Evolutionary conservation across 2,797 vertebrate species (phyloP).

Genomic region (Crax fasciolata): DNA sequence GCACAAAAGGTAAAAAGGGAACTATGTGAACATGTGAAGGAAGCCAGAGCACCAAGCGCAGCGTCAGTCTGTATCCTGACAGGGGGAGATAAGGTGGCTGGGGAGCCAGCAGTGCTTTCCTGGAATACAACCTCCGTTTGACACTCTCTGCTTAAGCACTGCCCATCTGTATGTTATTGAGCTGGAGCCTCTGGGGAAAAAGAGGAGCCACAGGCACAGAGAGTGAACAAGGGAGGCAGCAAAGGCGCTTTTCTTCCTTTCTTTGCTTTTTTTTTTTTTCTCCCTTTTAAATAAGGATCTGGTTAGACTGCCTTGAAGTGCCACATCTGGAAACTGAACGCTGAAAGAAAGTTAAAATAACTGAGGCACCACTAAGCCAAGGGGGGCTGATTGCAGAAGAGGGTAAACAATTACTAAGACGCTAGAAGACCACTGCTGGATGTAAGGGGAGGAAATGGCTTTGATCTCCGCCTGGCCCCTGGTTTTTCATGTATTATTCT

Average conservation of each 20-base stretch:
- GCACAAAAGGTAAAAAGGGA: conserved; percentile 86
- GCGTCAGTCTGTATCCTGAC: conserved; percentile 80
- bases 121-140: conserved; percentile 78
- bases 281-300: conserved; percentile 43
- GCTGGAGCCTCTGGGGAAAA: conserved; percentile 82
- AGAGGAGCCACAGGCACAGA: conserved; percentile 75
- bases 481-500: conserved; percentile 74
- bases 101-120: conserved; percentile 77
- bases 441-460: conserved; percentile 81
- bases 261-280: not conserved
- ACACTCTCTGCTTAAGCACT: conserved; percentile 78
- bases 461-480: conserved; percentile 74
- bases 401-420: conserved; percentile 72
- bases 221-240: conserved; percentile 62
- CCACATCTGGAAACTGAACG: conserved; percentile 85
- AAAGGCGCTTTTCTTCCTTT: conserved; percentile 51
- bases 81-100: conserved; percentile 72
- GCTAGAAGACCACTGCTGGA: conserved; percentile 70
- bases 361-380: conserved; percentile 74
- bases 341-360: conserved; percentile 77
- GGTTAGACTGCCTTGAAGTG: conserved; percentile 67
- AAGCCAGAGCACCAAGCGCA: conserved; percentile 75
- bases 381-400: conserved; percentile 74
- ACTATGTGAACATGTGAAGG: conserved; percentile 83
- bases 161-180: conserved; percentile 89